Evolutionary conservation across 2,797 vertebrate genomes (phyloP).

Genomic region (Pangasius mekongensis): DNA sequence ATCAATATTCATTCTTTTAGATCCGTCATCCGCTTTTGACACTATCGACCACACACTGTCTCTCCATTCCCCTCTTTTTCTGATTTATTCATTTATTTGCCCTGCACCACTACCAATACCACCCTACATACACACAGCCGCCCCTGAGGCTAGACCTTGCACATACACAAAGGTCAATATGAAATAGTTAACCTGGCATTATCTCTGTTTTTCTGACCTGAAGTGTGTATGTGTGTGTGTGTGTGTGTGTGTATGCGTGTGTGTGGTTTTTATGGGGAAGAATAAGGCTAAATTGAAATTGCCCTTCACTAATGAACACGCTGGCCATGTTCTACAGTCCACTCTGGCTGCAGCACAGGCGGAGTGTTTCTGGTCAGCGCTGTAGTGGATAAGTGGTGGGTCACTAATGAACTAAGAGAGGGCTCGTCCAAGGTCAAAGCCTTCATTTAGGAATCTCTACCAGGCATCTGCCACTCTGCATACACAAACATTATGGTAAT

Average conservation of each 20-base stretch:
- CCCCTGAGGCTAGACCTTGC: slow-evolving; percentile 51
- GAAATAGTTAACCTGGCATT: slow-evolving; percentile 59
- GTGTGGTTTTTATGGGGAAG: slow-evolving; percentile 12
- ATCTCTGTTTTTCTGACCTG: slow-evolving; percentile 50
- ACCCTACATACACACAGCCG: slow-evolving; percentile 34
- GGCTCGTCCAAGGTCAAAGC: slow-evolving; percentile 79
- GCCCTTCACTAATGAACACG: slow-evolving; percentile 59
- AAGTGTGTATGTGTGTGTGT: slow-evolving; percentile 22
- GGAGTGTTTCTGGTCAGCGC: slow-evolving; percentile 64
- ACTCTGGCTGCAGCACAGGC: slow-evolving; percentile 58
- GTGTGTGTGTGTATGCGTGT: slow-evolving; percentile 28
- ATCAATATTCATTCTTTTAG: slow-evolving; percentile 89
- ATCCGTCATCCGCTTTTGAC: slow-evolving; percentile 86
- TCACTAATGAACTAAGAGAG: slow-evolving; percentile 79
- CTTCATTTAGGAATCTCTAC: slow-evolving; percentile 79
- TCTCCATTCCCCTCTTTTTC: slow-evolving; percentile 65
- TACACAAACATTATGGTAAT: slow-evolving; percentile 75
- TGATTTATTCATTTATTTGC: slow-evolving; percentile 79
- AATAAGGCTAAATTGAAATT: slow-evolving; percentile 40
- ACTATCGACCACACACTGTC: slow-evolving; percentile 80
- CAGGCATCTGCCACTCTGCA: slow-evolving; percentile 72
- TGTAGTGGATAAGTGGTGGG: slow-evolving; percentile 75
- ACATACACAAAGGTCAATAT: slow-evolving; percentile 49
- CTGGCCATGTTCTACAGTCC: slow-evolving; percentile 63
- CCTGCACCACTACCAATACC: slow-evolving; percentile 47